phyloP scores from a whole-genome alignment of 2,888 invertebrate species.

The Oligia strigilis region DNA sequence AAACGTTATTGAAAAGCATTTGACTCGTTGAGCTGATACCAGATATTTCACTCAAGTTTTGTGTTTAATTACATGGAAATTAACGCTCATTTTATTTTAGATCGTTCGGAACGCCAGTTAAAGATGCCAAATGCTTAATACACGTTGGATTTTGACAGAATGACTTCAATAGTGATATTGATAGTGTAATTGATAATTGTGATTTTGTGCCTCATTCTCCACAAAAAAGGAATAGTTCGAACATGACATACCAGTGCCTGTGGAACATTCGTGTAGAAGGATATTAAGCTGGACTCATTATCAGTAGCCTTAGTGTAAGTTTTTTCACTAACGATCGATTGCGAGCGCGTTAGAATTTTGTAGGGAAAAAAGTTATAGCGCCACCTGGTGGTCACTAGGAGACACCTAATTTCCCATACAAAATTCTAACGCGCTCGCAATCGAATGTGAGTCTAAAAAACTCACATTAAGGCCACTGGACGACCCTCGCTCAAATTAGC shows the following conservation, averaged over 20 bases:
- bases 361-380: no score
- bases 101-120: background rate
- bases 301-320: no score
- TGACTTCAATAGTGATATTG: background rate
- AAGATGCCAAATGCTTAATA: background rate
- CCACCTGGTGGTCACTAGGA: no score
- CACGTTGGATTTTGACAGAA: background rate
- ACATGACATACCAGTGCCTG: background rate
- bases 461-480: background rate
- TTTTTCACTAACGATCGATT: no score
- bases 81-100: background rate
- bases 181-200: background rate
- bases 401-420: no score
- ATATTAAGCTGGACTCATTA: background rate
- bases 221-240: background rate
- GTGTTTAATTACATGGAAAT: background rate
- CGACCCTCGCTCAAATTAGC: background rate
- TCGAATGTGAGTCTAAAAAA: no score
- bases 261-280: background rate
- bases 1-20: slow-evolving; percentile 8
- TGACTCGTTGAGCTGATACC: background rate
- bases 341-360: no score
- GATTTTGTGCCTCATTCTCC: background rate
- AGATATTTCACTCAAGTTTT: background rate
- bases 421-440: no score